Conservation (phyloP, 2,888 invertebrate genomes). For the Ochropleura plecta region DNA sequence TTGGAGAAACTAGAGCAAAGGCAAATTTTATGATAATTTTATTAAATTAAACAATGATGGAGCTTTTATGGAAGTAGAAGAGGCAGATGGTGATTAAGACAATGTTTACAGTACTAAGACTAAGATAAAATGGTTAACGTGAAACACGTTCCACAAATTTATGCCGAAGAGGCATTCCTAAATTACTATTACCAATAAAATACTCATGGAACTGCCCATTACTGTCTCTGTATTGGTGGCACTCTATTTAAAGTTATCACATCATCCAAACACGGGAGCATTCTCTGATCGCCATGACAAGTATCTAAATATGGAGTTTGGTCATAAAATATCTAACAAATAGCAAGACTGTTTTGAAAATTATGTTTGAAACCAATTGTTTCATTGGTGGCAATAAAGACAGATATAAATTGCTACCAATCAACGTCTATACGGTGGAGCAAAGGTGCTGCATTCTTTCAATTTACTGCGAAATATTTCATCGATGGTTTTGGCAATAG, state of each 20-base stretch:
- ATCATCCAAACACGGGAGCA: constrained; percentile 40
- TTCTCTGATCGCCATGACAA: constrained; percentile 35
- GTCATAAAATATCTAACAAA: constrained; percentile 34
- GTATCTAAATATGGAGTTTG: constrained; percentile 33
- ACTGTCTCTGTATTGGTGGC: constrained; percentile 38
- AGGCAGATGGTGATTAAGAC: not conserved
- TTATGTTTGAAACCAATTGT: constrained; percentile 35
- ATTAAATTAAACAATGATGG: not conserved
- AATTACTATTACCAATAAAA: constrained; percentile 45
- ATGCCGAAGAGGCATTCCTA: constrained; percentile 23
- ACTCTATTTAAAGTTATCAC: constrained; percentile 57
- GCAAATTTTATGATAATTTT: not conserved
- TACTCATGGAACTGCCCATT: constrained; percentile 35
- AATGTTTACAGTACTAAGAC: constrained; percentile 16
- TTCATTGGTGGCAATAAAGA: constrained; percentile 41
- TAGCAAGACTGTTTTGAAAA: constrained; percentile 23
- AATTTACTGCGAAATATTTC: constrained; percentile 28
- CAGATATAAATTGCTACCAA: constrained; percentile 25
- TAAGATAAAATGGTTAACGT: constrained; percentile 12
- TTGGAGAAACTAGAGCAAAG: constrained; percentile 18
- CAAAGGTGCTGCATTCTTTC: constrained; percentile 34
- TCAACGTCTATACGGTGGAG: constrained; percentile 14
- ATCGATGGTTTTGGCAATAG: constrained; percentile 20
- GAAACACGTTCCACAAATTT: constrained; percentile 32
- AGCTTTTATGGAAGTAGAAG: not conserved